Conservation (phyloP, 2,113 vertebrate species). For the Thymallus thymallus region DNA sequence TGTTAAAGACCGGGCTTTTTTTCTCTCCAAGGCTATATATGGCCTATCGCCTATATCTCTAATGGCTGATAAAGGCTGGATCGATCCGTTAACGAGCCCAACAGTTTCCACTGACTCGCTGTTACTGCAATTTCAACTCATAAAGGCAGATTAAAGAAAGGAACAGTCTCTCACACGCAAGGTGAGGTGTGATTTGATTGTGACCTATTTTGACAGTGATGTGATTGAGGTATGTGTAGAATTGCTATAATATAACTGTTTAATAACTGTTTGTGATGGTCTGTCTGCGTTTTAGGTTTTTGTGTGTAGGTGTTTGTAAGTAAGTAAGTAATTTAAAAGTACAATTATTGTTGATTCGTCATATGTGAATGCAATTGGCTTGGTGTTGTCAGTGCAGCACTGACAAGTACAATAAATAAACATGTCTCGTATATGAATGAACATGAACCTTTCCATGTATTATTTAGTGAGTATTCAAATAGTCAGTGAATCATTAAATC, state of each 20-base stretch:
- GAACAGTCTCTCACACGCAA: not conserved
- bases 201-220: not conserved
- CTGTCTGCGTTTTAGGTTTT: not conserved
- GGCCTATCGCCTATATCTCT: no score
- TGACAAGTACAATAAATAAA: no score
- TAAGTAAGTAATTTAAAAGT: no score
- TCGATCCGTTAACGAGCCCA: not conserved
- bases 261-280: not conserved
- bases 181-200: not conserved
- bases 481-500: no score
- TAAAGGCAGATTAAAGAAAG: not conserved
- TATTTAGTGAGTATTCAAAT: no score
- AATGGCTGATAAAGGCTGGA: not conserved
- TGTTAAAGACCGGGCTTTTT: not conserved
- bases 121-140: not conserved
- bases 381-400: no score
- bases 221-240: not conserved
- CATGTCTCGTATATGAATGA: no score
- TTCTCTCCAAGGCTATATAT: no score
- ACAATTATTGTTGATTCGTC: no score
- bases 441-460: no score
- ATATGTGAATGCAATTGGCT: no score
- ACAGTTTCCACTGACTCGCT: not conserved
- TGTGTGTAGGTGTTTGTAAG: not conserved
- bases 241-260: not conserved